phyloP scores from a whole-genome alignment of 1,140 invertebrate genomes.

The Lysiphlebus fabarum region DNA sequence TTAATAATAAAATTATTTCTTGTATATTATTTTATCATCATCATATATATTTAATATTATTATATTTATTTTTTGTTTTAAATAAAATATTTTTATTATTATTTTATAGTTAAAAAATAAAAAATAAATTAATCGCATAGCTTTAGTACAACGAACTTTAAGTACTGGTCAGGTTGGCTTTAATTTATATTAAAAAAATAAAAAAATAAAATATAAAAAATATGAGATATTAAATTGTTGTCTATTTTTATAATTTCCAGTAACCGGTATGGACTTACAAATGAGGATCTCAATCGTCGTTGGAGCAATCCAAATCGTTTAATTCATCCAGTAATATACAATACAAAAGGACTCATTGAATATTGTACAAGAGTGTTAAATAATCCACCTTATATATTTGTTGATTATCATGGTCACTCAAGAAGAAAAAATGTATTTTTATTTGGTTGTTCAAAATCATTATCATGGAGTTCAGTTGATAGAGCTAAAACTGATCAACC shows the following conservation, averaged over 20 bases:
- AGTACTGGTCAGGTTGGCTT: too few relatives aligned
- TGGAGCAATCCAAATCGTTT: slow-evolving; percentile 73
- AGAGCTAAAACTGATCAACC: slow-evolving; percentile 56
- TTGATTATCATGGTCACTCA: slow-evolving; percentile 89
- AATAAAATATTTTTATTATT: slow-evolving; percentile 4
- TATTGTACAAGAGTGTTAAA: slow-evolving; percentile 62
- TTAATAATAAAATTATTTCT: not conserved
- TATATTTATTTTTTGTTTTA: too few relatives aligned
- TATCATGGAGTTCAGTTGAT: slow-evolving; percentile 63
- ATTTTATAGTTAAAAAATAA: not conserved
- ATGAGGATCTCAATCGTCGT: slow-evolving; percentile 77
- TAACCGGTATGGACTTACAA: slow-evolving; percentile 75
- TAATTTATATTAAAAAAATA: not conserved
- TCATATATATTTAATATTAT: too few relatives aligned
- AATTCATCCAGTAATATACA: slow-evolving; percentile 79
- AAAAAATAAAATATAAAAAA: not conserved
- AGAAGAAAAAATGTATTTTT: slow-evolving; percentile 85
- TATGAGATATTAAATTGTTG: slow-evolving; percentile 10
- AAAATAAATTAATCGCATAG: not conserved
- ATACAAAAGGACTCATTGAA: slow-evolving; percentile 72
- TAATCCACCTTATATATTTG: slow-evolving; percentile 69
- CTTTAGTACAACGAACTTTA: not conserved
- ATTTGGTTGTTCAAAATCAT: slow-evolving; percentile 76
- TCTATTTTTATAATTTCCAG: slow-evolving; percentile 52
- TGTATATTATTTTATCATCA: too few relatives aligned